A percentile compares a stretch with the other conserved stretches of the same genome.
Evolutionary conservation across 2,113 vertebrate genomes (phyloP).

Genomic region (Calyptomena viridis): DNA sequence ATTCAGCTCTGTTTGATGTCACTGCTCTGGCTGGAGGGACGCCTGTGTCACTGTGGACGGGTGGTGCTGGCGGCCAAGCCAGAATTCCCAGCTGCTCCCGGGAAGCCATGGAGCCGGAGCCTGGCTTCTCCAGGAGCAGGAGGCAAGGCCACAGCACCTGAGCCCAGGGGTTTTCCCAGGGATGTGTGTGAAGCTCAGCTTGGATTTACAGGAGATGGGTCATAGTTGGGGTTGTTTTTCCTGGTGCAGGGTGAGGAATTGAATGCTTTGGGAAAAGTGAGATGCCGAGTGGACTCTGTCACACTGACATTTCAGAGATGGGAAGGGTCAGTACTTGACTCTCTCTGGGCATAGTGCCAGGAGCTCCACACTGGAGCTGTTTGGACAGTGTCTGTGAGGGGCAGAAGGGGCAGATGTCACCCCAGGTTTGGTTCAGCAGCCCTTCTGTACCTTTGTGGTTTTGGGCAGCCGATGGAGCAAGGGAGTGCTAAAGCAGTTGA

Average conservation of each 20-base stretch:
- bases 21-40: not conserved
- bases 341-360: fast-evolving
- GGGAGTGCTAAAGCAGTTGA: not conserved
- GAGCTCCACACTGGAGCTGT: fast-evolving
- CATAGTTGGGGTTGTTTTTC: not conserved
- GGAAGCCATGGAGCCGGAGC: not conserved
- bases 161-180: fast-evolving
- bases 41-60: fast-evolving
- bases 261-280: not conserved
- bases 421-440: not conserved
- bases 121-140: fast-evolving
- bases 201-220: not conserved
- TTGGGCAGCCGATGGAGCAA: not conserved
- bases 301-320: fast-evolving
- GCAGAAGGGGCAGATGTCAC: not conserved
- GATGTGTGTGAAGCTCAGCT: fast-evolving
- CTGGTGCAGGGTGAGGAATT: not conserved
- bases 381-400: fast-evolving
- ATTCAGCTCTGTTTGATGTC: not conserved
- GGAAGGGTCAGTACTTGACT: fast-evolving
- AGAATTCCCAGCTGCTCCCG: fast-evolving
- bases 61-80: fast-evolving
- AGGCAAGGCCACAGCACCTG: fast-evolving
- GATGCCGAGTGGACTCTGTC: fast-evolving
- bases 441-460: not conserved